Evolutionary conservation across 1,140 invertebrate species (phyloP), one percentile per base, ranked within the genome.

Genomic region (Hormaphis cornu): DNA sequence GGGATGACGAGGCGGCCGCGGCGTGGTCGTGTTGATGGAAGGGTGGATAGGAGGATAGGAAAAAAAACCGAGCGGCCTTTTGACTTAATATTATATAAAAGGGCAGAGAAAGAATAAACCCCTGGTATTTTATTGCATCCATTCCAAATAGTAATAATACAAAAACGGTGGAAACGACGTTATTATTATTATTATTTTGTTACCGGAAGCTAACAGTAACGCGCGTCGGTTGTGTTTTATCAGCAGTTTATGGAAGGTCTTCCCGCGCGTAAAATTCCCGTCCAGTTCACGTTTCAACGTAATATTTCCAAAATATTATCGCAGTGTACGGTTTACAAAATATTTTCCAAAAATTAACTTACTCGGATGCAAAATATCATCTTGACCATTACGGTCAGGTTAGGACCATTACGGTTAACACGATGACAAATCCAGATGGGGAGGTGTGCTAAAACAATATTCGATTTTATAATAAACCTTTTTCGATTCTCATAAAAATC

Each of bases 181-280:
- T 52, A 52, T 52, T 52, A 52, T 52, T 52, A 52, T 52, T 52
- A 52, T 52, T 52, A 52, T 52, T 52, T 52, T 24, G 18, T 52
- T 52, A 52, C 24, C 7, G 14, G 48, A 12, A 52, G 24, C 8
- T n/a, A n/a, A n/a, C 22, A 26, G 24, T 52, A 52, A 52, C 26
- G 48, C 26, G 48, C 48, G 48, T 52, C 48, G 26, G 48, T 26
- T 52, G 48, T 52, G 24, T 52, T 52, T 52, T 52, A 52, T 52
- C 24, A 52, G 48, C 48, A 52, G 48, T 52, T 52, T 52, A 52
- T 52, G 22, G 48, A 52, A 22, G 10, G 46, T 22, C 22, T 48
- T 48, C 24, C 22, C 46, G 5, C 18, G 12, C 20, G 20, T 48
- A 22, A 12, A 22, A 48, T 48, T 12, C 20, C n/a, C n/a, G n/a